A percentile compares a stretch with the other conserved stretches of the same genome.
phyloP scores from a whole-genome alignment of 2,113 vertebrate genomes.

The Hippocampus comes region DNA sequence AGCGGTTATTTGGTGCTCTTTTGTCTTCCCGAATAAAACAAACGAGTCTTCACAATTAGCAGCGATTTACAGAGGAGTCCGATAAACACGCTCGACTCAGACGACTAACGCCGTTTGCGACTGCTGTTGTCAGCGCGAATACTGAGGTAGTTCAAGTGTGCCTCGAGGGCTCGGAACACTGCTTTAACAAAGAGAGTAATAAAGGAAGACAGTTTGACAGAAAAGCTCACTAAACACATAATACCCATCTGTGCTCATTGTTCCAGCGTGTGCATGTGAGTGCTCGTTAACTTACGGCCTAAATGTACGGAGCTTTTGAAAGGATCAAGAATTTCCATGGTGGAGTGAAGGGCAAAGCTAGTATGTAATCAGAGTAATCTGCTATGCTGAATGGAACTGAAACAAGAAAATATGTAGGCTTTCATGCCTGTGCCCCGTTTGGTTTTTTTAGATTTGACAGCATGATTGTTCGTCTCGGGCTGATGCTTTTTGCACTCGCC shows the following conservation, averaged over 20 bases:
- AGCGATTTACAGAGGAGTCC: conserved; percentile 11
- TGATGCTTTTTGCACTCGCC: conserved; percentile 26
- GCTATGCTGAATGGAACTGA: conserved; percentile 42
- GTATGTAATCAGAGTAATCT: conserved; percentile 45
- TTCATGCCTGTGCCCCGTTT: conserved; percentile 17
- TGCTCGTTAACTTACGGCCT: conserved; percentile 12
- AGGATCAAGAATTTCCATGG: conserved; percentile 49
- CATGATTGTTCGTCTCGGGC: conserved; percentile 25
- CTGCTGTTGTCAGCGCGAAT: not conserved
- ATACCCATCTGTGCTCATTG: conserved; percentile 44
- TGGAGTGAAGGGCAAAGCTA: conserved; percentile 42
- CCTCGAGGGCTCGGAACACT: conserved; percentile 29
- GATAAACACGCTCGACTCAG: not conserved
- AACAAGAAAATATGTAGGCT: conserved; percentile 36
- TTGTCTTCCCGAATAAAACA: conserved; percentile 6
- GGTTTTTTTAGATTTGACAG: conserved; percentile 34
- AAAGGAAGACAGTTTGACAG: conserved; percentile 35
- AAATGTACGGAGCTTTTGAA: conserved; percentile 20
- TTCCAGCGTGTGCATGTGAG: conserved; percentile 13
- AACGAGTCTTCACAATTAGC: conserved; percentile 2
- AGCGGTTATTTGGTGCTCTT: conserved; percentile 17
- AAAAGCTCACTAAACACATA: conserved; percentile 32
- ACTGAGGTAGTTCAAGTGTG: conserved; percentile 28
- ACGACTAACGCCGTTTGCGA: conserved; percentile 3
- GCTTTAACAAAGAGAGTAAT: conserved; percentile 38